Evolutionary conservation across 64 coral and sea anemone genomes (phyloP), one percentile per base, ranked within the genome.

Genomic region (Pachyseris speciosa): DNA sequence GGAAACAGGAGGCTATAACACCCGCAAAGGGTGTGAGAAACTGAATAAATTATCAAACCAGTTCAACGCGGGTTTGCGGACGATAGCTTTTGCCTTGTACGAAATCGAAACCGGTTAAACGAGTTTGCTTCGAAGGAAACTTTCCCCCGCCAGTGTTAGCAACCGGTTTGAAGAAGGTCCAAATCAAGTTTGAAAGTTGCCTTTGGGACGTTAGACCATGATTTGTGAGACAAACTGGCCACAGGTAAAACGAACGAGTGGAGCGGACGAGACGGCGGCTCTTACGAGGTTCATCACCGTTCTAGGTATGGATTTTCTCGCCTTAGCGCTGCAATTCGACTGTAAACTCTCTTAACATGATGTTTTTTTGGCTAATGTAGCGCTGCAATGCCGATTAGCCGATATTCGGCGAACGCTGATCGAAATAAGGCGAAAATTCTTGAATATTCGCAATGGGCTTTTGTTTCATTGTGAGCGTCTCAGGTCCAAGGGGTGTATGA

Each of bases 101-200:
- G 47, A 80, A 61, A 80, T 34, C 51, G 77, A 80, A 80, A 80
- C 77, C 77, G 77, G 77, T 80, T 51, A 80, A 80, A 80, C 77
- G 33, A 80, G 77, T 80, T 80, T 61, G 39, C 53, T 61, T 57
- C 28, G 77, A 80, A 60, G 52, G 15, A 53, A 60, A 61, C 2
- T 60, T 60, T 37, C 34, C 52, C 77, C 36, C 20, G 51, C 15
- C 19, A 37, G 34, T 34, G 50, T 32, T 34, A 40, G 19, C 34
- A 78, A 80, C 77, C 77, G 48, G 77, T 80, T 80, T 80, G 31
- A 22, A 80, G 39, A 60, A 61, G 53, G 51, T 41, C 16, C 12
- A 61, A 25, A 25, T 80, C 74, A 51, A 34, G 44, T 77, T 77
- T 51, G 10, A 20, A 52, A 52, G 43, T 30, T 37, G 51, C 37